phyloP scores from a whole-genome alignment of 1,140 invertebrate genomes.

The Argopecten irradians region DNA sequence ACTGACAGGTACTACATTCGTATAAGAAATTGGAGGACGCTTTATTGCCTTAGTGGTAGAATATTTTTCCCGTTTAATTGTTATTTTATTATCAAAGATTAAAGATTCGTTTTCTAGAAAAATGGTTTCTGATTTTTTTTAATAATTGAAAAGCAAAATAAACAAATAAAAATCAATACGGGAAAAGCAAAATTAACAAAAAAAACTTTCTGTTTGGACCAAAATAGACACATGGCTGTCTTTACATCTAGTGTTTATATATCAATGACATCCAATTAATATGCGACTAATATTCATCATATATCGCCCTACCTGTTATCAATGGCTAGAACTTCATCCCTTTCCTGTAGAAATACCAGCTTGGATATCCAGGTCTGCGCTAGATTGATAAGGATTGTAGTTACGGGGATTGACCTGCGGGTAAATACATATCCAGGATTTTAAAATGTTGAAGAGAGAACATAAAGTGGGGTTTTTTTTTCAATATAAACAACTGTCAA shows the following conservation, averaged over 20 bases:
- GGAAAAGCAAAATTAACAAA: not conserved
- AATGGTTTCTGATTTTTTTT: no score
- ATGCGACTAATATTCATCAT: no score
- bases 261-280: no score
- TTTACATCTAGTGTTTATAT: no score
- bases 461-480: no score
- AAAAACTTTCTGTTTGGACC: not conserved
- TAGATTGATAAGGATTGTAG: constrained; percentile 45
- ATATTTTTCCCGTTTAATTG: no score
- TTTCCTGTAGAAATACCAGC: constrained; percentile 54
- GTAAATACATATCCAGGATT: not conserved
- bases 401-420: constrained; percentile 53
- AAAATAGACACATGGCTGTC: not conserved
- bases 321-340: constrained; percentile 46
- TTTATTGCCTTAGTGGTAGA: no score
- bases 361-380: constrained; percentile 45
- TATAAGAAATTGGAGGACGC: no score
- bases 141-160: not conserved
- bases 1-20: no score
- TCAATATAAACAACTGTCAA: not conserved
- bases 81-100: no score
- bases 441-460: no score
- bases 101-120: no score
- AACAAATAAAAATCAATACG: not conserved
- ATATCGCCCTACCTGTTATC: constrained; percentile 48